Conservation (phyloP, 2,113 vertebrate genomes). For the Peromyscus polionotus region DNA sequence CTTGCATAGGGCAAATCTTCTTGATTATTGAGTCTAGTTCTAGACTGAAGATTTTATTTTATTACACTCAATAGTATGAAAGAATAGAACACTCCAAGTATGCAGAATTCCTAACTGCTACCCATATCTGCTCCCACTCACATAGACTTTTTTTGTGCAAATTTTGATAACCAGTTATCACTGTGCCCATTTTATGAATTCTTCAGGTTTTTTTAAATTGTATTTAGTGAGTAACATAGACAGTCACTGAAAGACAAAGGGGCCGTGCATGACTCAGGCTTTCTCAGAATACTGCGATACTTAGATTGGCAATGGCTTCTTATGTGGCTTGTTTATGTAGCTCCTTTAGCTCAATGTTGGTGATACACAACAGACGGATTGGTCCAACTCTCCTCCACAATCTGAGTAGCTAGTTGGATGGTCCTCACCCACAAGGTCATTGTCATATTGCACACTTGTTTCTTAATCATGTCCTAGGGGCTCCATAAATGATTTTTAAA, state of each 20-base stretch:
- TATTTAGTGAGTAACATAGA: background rate
- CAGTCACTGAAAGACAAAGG: background rate
- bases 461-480: background rate
- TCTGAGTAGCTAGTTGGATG: accelerated
- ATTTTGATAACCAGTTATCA: background rate
- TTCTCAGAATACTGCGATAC: background rate
- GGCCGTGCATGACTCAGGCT: background rate
- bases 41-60: background rate
- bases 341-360: background rate
- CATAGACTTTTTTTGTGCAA: background rate
- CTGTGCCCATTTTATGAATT: background rate
- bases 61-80: background rate
- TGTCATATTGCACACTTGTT: background rate
- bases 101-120: too few species aligned
- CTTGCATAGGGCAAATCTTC: background rate
- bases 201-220: background rate
- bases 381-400: background rate
- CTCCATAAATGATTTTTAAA: background rate
- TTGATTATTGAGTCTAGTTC: background rate
- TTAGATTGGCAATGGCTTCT: background rate
- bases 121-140: background rate
- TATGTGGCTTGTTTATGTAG: background rate
- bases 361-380: background rate
- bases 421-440: background rate
- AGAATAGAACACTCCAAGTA: background rate